These are phyloP conservation scores for Ochropleura leucogaster DNA, from an alignment of 2,888 invertebrate genomes.

Conservation along the genomic window DNA sequence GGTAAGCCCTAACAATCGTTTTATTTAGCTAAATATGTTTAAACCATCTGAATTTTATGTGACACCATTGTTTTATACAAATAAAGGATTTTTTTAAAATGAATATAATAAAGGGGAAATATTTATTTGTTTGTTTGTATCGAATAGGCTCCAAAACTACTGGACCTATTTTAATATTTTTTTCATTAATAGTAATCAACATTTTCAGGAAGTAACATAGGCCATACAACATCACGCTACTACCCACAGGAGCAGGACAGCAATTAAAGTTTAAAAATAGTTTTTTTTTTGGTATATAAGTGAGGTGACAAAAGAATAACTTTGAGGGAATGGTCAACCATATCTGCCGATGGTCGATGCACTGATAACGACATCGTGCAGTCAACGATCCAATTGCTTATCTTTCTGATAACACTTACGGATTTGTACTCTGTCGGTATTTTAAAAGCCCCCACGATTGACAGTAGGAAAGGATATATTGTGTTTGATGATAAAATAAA, in stretches of 20 bases:
- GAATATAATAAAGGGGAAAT: too few relatives aligned
- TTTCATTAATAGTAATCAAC: too few relatives aligned
- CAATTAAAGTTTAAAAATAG: too few relatives aligned
- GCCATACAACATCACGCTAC: too few relatives aligned
- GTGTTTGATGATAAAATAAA: background rate
- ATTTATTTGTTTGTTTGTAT: too few relatives aligned
- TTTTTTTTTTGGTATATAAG: background rate
- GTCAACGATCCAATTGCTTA: constrained; percentile 19
- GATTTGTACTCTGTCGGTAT: background rate
- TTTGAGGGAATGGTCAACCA: background rate
- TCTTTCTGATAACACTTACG: background rate
- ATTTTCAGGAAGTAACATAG: too few relatives aligned
- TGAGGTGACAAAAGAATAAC: constrained; percentile 1
- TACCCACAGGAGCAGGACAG: too few relatives aligned
- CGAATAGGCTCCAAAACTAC: too few relatives aligned
- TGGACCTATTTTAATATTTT: too few relatives aligned
- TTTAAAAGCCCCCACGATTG: background rate
- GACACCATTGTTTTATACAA: background rate
- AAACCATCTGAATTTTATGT: background rate
- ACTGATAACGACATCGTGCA: constrained; percentile 17
- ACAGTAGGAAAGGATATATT: background rate
- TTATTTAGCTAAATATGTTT: background rate
- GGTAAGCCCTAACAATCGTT: background rate
- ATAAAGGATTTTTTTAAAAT: background rate
- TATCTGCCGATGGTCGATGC: constrained; percentile 16